Evolutionary conservation across 1,140 invertebrate genomes (phyloP), one percentile per base, ranked within the genome.

Genomic region (Lepeophtheirus salmonis): DNA sequence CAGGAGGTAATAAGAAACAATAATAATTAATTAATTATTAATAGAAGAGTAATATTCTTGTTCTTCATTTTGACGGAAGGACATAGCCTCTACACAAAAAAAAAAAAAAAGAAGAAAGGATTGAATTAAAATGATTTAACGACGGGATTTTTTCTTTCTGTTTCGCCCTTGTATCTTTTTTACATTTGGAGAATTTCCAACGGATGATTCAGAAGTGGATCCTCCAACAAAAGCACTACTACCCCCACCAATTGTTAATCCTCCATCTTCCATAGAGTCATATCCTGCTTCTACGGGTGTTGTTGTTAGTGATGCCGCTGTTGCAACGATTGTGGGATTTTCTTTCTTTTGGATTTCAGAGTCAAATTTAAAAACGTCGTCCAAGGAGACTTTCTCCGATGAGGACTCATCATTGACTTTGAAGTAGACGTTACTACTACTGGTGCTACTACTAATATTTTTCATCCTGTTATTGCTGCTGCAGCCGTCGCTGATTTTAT

Each of bases 281-380:
- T 21, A 24, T 14, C 21, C 21, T n/a, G 20, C 17, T 20, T 50
- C 49, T 3, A 17, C 49, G 20, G 20, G 20, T n/a, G 49, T 50
- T 20, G 20, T 20, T 3, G 16, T 50, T 20, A 50, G 20, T 3
- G 18, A 21, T n/a, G 52, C 20, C 18, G 17, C 23, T 24, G 21
- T 54, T 23, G n/a, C 52, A 12, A 54, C 14, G 23, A n/a, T 20
- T 14, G 52, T 20, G n/a, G 52, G 18, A 41, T 6, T n/a, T 23
- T 54, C 52, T 20, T 20, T n/a, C 1, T 20, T 25, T 17, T 14
- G 16, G 10, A 41, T 25, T 41, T 57, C 55, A 24, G 55, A 57
- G 26, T 57, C 55, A 30, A 57, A 57, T 21, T 57, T 57, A 25
- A 57, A 57, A n/a, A 57, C 55, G 16, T 57, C 55, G 20, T 57